These are phyloP conservation scores for Synergus umbraculus DNA, from an alignment of 2,888 invertebrate species.

Conservation along the genomic window DNA sequence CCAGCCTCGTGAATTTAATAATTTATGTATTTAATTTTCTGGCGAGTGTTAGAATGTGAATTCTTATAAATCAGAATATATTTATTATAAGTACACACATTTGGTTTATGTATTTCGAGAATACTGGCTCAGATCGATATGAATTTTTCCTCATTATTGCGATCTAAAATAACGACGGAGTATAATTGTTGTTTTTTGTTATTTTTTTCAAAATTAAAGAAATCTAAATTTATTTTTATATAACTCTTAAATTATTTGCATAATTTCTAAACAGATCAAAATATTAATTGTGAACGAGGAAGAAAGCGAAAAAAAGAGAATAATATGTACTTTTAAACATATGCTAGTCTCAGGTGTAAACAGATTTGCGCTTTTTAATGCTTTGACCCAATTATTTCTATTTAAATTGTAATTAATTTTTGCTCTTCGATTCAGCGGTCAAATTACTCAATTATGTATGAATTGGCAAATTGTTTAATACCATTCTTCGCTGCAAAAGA, in stretches of 20 bases:
- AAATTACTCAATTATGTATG: background rate
- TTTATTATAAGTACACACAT: too few relatives aligned
- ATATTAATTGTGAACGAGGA: constrained; percentile 44
- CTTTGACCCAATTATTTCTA: constrained; percentile 23
- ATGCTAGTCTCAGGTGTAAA: constrained; percentile 55
- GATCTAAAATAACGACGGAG: background rate
- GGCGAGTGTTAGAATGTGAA: background rate
- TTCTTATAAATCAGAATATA: background rate
- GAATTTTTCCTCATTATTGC: constrained; percentile 14
- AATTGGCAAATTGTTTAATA: background rate
- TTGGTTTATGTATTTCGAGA: background rate
- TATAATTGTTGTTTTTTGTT: background rate
- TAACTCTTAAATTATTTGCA: constrained; percentile 48
- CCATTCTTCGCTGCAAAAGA: background rate
- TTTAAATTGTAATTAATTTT: constrained; percentile 6
- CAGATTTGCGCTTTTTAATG: constrained; percentile 15
- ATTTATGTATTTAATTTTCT: background rate
- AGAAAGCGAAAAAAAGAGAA: constrained; percentile 36
- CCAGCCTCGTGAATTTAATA: constrained; percentile 18
- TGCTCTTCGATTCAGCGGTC: constrained; percentile 1
- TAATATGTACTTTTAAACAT: constrained; percentile 45
- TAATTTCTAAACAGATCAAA: constrained; percentile 42
- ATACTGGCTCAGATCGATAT: constrained; percentile 1
- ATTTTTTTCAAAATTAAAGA: background rate
- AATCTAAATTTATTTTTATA: constrained; percentile 48